These are phyloP conservation scores for Aphelocoma californica DNA, from an alignment of 2,797 vertebrate species.

Conservation along the genomic window DNA sequence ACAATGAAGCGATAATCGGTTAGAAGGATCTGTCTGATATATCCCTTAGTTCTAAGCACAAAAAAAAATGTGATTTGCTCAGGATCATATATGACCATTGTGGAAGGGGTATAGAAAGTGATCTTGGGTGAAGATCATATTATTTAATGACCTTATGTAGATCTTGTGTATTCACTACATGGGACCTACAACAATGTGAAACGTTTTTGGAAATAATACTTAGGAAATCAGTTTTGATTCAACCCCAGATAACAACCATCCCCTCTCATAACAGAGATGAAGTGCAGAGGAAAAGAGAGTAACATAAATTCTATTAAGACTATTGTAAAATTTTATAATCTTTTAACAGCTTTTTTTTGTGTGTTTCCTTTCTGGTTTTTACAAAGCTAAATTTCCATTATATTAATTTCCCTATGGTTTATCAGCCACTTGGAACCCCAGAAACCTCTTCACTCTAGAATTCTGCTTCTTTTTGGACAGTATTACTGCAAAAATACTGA, in stretches of 20 bases:
- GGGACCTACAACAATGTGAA: background rate
- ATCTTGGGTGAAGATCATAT: background rate
- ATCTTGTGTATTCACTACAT: background rate
- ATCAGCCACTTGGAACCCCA: background rate
- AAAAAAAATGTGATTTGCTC: background rate
- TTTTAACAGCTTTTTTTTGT: background rate
- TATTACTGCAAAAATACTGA: background rate
- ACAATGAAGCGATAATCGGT: background rate
- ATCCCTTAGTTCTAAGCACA: background rate
- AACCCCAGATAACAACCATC: background rate
- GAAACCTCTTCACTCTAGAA: background rate
- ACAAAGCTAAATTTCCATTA: background rate
- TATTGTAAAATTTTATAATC: background rate
- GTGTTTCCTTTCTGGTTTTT: background rate
- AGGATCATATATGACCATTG: background rate
- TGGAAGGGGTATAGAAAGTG: background rate
- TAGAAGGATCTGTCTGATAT: background rate
- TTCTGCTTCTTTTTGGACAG: background rate
- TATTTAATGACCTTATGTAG: accelerated
- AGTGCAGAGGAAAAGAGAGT: background rate
- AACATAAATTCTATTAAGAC: background rate
- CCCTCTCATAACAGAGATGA: background rate
- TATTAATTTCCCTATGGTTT: background rate
- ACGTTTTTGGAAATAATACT: background rate
- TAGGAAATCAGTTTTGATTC: background rate